Evolutionary conservation across 2,113 vertebrate genomes (phyloP), one percentile per base, ranked within the genome.

Genomic region (Nothocercus julius): DNA sequence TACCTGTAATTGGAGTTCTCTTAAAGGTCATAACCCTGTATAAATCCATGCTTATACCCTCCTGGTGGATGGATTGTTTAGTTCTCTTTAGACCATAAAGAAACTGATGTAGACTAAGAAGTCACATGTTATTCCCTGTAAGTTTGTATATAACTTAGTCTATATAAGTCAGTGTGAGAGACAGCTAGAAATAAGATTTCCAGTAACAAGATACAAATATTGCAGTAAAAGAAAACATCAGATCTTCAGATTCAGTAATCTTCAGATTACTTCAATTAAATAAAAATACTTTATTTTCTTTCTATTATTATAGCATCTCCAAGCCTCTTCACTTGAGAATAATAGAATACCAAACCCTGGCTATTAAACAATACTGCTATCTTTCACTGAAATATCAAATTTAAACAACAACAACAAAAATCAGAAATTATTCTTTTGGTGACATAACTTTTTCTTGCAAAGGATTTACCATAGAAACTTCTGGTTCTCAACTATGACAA

Each of bases 1-100:
- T 96, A 91, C 86, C 82, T 95, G 92, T 97, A 96, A 96, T 85
- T 96, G 87, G 85, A 96, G 87, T 96, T 94, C 87, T 96, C 95
- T 95, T 95, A 94, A 95, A 94, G 94, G 96, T 95, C 95, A 84
- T 76, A 91, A 96, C 91, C 90, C 83, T 77, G 64, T 91, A 96
- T 97, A 96, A 93, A 97, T 96, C 92, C 74, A 84, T 84, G 85
- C 53, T 96, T 96, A 92, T 96, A 92, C 83, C 81, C 83, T 96
- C 59, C 49, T 84, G 36, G 36, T 36, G 79, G 76, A 95, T 96
- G 82, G 84, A 94, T 94, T 94, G 86, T 94, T 96, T 90, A 87
- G 81, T 40, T 95, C 80, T 92, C 42, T 84, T 95, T 79, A 92
- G 69, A 91, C 82, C 67, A 89, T 90, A 93, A 95, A 96, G 93